Conservation (phyloP, 2,888 invertebrate species). For the Drosophila stalkeri region DNA sequence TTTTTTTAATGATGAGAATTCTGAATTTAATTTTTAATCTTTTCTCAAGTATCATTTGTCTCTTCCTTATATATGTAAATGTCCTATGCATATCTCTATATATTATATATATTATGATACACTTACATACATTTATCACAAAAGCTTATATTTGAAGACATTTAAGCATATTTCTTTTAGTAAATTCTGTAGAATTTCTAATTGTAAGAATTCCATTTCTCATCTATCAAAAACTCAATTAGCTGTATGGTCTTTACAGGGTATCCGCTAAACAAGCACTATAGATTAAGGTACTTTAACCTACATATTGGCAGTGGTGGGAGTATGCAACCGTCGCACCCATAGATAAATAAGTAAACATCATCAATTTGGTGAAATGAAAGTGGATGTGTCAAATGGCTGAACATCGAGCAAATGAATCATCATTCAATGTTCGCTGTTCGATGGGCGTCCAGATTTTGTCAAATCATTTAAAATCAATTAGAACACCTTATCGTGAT, state of each 20-base stretch:
- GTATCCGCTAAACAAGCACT: slow-evolving; percentile 21
- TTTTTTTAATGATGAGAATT: too few relatives aligned
- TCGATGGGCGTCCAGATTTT: slow-evolving; percentile 37
- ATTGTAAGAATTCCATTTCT: not conserved
- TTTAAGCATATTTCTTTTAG: not conserved
- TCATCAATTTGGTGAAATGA: slow-evolving; percentile 48
- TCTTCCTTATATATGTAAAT: too few relatives aligned
- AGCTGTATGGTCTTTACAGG: not conserved
- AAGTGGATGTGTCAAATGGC: slow-evolving; percentile 42
- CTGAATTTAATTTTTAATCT: too few relatives aligned
- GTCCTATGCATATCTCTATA: not conserved
- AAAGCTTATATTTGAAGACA: not conserved
- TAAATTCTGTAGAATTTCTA: not conserved
- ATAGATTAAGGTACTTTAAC: slow-evolving; percentile 11
- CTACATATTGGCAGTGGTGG: slow-evolving; percentile 19
- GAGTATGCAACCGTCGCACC: slow-evolving; percentile 2
- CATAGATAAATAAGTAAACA: slow-evolving; percentile 41
- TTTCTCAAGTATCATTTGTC: too few relatives aligned
- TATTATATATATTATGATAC: not conserved
- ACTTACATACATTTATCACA: not conserved
- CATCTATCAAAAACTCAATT: not conserved
- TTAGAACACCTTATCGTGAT: slow-evolving; percentile 23
- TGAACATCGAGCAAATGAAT: slow-evolving; percentile 33
- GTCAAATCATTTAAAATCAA: slow-evolving; percentile 43
- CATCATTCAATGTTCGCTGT: slow-evolving; percentile 33